Conservation (phyloP, 2,113 vertebrate species). For the Bombycilla garrulus region DNA sequence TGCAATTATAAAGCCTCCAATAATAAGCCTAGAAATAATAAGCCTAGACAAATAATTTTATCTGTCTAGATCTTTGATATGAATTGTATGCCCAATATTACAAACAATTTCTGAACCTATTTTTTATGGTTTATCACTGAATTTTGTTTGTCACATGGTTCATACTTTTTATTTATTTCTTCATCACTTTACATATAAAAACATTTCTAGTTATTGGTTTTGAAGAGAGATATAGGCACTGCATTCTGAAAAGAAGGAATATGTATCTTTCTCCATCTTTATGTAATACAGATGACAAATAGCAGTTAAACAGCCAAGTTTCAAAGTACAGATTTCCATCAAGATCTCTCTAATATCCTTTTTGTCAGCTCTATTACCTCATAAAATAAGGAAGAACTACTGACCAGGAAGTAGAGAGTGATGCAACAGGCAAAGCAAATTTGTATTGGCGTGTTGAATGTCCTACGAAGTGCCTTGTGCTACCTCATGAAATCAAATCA, state of each 20-base stretch:
- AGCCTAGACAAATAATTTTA: neutral
- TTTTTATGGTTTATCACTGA: neutral
- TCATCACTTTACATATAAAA: neutral
- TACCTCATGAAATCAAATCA: constrained; percentile 5
- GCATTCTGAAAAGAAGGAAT: neutral
- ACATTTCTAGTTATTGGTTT: neutral
- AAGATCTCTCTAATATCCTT: neutral
- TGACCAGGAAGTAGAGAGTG: neutral
- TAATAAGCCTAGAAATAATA: neutral
- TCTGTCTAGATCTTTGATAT: neutral
- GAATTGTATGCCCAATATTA: neutral
- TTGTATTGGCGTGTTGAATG: neutral
- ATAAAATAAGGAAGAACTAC: neutral
- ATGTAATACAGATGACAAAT: neutral
- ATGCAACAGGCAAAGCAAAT: neutral
- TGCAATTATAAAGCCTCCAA: neutral
- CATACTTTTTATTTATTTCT: neutral
- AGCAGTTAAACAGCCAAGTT: neutral
- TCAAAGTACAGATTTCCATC: neutral
- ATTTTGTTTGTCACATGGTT: neutral
- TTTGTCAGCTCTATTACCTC: neutral
- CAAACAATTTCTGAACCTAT: neutral
- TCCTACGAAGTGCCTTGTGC: neutral
- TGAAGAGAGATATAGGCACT: neutral
- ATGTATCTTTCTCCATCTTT: neutral